Percentiles rank a stretch among this genome's conserved stretches.
phyloP scores from a whole-genome alignment of 64 coral and sea anemone species.

The Actinia equina region DNA sequence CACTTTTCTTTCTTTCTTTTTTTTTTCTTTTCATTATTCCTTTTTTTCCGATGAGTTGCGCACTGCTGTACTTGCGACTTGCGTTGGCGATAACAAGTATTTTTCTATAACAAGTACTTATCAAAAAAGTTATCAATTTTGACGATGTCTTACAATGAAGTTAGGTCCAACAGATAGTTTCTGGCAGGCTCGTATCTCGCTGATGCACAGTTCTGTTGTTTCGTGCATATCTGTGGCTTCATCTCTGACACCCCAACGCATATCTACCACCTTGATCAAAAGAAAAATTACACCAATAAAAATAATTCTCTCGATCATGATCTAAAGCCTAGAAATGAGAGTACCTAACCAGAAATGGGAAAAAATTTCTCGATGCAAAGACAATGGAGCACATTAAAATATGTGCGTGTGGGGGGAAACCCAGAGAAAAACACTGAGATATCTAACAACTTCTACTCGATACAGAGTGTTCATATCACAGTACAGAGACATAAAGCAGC shows the following conservation, averaged over 20 bases:
- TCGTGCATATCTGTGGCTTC: constrained; percentile 70
- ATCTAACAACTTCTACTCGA: too few relatives aligned
- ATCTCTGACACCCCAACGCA: constrained; percentile 88
- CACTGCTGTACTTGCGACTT: too few relatives aligned
- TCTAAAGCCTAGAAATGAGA: neutral
- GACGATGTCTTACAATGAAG: constrained; percentile 57
- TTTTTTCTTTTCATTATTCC: too few relatives aligned
- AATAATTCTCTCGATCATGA: neutral
- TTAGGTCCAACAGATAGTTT: constrained; percentile 80
- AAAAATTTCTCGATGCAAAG: too few relatives aligned
- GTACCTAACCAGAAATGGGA: neutral
- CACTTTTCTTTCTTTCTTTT: too few relatives aligned
- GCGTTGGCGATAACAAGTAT: too few relatives aligned
- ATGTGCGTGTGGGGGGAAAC: neutral
- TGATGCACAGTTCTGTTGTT: constrained; percentile 78
- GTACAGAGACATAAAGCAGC: too few relatives aligned
- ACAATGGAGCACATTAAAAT: neutral
- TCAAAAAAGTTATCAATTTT: too few relatives aligned
- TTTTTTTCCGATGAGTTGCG: too few relatives aligned
- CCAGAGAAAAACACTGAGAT: too few relatives aligned
- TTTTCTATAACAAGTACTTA: too few relatives aligned
- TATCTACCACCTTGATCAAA: constrained; percentile 70
- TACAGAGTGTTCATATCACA: too few relatives aligned
- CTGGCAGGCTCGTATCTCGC: constrained; percentile 77
- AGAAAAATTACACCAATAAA: neutral